Evolutionary conservation across 2,797 vertebrate genomes (phyloP).

Genomic region (Trematomus bernacchii): DNA sequence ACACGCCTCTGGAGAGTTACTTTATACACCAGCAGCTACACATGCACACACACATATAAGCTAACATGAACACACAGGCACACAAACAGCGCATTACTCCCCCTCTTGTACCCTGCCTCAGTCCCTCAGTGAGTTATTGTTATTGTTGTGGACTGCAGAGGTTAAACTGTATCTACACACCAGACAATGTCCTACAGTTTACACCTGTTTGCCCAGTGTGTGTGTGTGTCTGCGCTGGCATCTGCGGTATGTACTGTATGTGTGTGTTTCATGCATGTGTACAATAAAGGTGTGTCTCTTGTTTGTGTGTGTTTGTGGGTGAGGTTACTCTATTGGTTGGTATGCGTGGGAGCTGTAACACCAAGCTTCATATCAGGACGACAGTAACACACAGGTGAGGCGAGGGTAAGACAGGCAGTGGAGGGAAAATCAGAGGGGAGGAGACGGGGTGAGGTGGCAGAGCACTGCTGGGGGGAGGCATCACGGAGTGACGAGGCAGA

Average conservation of each 20-base stretch:
- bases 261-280: constrained; percentile 50
- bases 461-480: constrained; percentile 23
- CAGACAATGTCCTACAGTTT: background rate
- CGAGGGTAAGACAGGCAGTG: constrained; percentile 41
- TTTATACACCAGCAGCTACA: constrained; percentile 48
- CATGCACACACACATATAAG: constrained; percentile 44
- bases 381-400: constrained; percentile 73
- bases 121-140: constrained; percentile 33
- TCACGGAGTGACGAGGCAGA: constrained; percentile 33
- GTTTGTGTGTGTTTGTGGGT: constrained; percentile 43
- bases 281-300: constrained; percentile 42
- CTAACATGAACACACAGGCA: constrained; percentile 44
- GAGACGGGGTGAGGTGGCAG: constrained; percentile 14
- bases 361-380: constrained; percentile 62
- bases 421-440: constrained; percentile 31
- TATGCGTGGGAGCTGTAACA: constrained; percentile 50
- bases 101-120: constrained; percentile 49
- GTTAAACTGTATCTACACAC: background rate
- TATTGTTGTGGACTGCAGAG: constrained; percentile 29
- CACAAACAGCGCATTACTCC: constrained; percentile 54
- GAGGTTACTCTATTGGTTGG: constrained; percentile 52
- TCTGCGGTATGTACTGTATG: constrained; percentile 54
- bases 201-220: constrained; percentile 46
- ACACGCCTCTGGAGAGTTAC: constrained; percentile 37
- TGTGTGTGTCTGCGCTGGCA: constrained; percentile 49